Evolutionary conservation across 2,888 invertebrate species (phyloP).

Genomic region (Trilocha varians): DNA sequence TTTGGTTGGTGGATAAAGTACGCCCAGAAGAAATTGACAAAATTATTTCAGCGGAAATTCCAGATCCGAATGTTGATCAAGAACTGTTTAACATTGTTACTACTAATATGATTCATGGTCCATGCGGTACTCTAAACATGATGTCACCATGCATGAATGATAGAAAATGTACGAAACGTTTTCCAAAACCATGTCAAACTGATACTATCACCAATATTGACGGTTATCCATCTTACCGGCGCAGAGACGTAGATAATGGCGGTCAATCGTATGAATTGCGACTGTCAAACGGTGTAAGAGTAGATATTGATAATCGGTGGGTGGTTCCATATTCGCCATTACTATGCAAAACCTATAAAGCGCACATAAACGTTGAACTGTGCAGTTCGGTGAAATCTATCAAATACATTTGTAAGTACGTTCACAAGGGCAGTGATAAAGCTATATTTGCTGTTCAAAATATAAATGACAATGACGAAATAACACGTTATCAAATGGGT

Average conservation of each 20-base stretch:
- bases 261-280: no score
- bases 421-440: background rate
- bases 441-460: background rate
- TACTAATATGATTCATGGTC: slow-evolving; percentile 7
- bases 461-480: background rate
- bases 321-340: background rate
- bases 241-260: no score
- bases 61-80: slow-evolving; percentile 1
- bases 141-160: slow-evolving; percentile 1
- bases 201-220: no score
- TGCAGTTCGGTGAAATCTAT: background rate
- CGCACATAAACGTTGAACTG: background rate
- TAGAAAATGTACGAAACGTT: no score
- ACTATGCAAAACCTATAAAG: background rate
- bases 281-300: no score
- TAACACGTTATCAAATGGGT: background rate
- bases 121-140: slow-evolving; percentile 7
- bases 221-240: no score
- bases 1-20: slow-evolving; percentile 20
- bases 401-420: background rate
- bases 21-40: slow-evolving; percentile 23
- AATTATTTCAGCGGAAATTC: slow-evolving; percentile 19
- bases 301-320: background rate
- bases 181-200: no score
- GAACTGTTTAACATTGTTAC: slow-evolving; percentile 5